Evolutionary conservation across 2,797 vertebrate species (phyloP).

Genomic region (Thunnus albacares): DNA sequence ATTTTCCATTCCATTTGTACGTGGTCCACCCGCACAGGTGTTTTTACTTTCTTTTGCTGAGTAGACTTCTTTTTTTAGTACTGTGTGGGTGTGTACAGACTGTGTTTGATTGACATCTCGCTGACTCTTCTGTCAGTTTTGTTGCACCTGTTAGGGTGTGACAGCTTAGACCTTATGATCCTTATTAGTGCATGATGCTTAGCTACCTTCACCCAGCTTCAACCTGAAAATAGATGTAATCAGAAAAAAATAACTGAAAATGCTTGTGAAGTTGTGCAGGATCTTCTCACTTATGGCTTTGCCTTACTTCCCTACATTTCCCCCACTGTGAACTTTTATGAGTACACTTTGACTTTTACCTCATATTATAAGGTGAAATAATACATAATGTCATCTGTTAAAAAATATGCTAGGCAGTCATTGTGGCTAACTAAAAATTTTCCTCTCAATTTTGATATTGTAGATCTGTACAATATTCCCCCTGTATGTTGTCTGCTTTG

Average conservation of each 20-base stretch:
- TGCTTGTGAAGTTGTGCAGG: not conserved
- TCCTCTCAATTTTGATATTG: not conserved
- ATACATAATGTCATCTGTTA: conserved; percentile 11
- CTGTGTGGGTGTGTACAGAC: not conserved
- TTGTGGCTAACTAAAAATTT: not conserved
- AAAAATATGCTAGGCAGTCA: not conserved
- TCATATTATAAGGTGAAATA: not conserved
- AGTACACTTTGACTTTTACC: not conserved
- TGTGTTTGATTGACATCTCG: not conserved
- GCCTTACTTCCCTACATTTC: not conserved
- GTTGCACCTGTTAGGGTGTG: conserved; percentile 1
- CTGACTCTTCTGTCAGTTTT: conserved; percentile 1
- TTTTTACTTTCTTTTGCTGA: conserved; percentile 1
- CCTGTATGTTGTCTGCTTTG: too few species aligned
- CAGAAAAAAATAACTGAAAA: conserved; percentile 12
- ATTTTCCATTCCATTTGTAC: too few species aligned
- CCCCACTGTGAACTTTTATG: not conserved
- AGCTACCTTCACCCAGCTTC: not conserved
- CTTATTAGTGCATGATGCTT: conserved; percentile 1
- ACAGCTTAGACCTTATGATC: conserved; percentile 12
- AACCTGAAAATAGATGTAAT: conserved; percentile 17
- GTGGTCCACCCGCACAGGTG: not conserved
- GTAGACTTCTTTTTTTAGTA: not conserved
- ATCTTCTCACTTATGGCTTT: not conserved
- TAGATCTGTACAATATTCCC: not conserved